Base-by-base conservation (phyloP, 2,797 vertebrate genomes). In the Micrastur ruficollis region DNA sequence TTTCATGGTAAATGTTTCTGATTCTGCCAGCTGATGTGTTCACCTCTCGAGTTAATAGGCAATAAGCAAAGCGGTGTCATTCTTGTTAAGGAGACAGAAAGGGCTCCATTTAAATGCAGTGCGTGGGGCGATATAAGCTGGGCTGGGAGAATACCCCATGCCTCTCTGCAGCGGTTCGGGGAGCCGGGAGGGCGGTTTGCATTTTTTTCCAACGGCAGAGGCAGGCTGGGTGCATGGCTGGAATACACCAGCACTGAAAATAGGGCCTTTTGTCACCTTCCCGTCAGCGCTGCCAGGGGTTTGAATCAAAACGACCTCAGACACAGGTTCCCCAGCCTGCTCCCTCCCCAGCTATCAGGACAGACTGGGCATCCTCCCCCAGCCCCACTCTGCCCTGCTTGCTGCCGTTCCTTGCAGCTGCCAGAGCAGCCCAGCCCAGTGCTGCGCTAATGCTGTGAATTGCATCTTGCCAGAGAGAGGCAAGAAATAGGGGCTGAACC, bases 31-130 rank as follows among this genome's bases (percentile, higher is more conserved):
- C 56, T 42, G 84, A 74, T 92, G 97, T 88, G 90, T 87, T 97
- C 96, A 79, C 94, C 92, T 97, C 90, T 96, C 2, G 17, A 97
- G 96, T 92, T 97, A 96, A 97, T 89, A 95, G 96, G 95, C 96
- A 95, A 96, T 96, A 95, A 95, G 94, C 74, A 90, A 93, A 95
- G 93, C 29, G 0, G 42, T 86, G 79, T 81, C 89, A 46, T 71
- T 88, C 96, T 94, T 86, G 89, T 94, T 95, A 89, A 92, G 91
- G 81, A 96, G 93, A 71, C 68, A 84, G 85, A 94, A 92, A 84
- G 32, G 63, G 79, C 72, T 81, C 68, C 17, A 78, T 94, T 96
- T 89, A 93, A 93, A 95, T 89, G 81, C 78, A 68, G 19, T 5
- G 17, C 2, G 14, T 0, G 2, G 82, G 40, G 56, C 1, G 3